Evolutionary conservation across 2,797 vertebrate species (phyloP).

Genomic region (Microhierax caerulescens): DNA sequence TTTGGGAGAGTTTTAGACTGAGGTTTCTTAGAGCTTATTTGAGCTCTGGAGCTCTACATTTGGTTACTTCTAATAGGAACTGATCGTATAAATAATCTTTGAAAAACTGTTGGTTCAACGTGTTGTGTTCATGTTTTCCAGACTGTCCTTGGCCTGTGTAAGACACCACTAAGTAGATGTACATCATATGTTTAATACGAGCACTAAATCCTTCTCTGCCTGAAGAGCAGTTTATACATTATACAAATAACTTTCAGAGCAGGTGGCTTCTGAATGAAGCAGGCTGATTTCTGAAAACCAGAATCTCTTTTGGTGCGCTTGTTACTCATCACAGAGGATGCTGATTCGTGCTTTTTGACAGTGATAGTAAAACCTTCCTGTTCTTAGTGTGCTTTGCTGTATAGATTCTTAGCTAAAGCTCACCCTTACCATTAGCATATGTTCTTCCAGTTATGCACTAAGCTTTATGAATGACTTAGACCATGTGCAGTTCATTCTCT

Average conservation of each 20-base stretch:
- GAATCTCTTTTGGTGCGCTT: neutral
- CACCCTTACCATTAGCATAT: neutral
- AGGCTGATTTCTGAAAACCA: neutral
- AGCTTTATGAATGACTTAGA: neutral
- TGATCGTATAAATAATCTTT: accelerated
- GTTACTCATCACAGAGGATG: neutral
- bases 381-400: neutral
- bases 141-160: neutral
- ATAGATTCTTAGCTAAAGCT: neutral
- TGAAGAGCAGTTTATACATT: neutral
- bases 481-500: constrained; percentile 34
- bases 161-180: neutral
- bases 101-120: neutral
- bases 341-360: neutral
- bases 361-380: neutral
- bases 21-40: neutral
- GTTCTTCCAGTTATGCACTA: neutral
- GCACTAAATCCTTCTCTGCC: neutral
- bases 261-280: neutral
- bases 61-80: neutral
- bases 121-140: neutral
- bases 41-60: neutral
- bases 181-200: accelerated
- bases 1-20: neutral
- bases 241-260: neutral